phyloP scores from a whole-genome alignment of 2,888 invertebrate genomes.

The Mesoligia furuncula region DNA sequence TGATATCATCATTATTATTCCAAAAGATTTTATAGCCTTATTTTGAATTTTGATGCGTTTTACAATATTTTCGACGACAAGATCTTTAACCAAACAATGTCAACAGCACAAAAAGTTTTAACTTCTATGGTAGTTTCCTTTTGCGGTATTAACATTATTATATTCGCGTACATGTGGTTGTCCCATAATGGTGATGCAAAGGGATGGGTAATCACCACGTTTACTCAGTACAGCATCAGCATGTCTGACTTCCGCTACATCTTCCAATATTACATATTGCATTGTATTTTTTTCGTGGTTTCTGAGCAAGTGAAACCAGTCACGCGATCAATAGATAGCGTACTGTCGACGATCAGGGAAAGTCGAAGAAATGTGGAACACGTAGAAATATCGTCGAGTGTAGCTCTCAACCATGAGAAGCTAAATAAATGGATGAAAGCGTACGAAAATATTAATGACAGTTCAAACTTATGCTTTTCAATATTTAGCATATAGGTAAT shows the following conservation, averaged over 20 bases:
- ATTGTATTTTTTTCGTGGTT: conserved; percentile 63
- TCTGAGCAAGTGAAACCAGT: conserved; percentile 69
- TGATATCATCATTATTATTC: conserved; percentile 45
- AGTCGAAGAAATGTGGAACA: neutral
- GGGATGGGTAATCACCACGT: neutral
- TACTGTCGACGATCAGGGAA: conserved; percentile 14
- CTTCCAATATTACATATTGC: conserved; percentile 65
- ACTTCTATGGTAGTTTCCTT: neutral
- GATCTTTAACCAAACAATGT: conserved; percentile 34
- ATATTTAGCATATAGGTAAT: conserved; percentile 70
- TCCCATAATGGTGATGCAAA: neutral
- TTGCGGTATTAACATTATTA: neutral
- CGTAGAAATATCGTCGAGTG: neutral
- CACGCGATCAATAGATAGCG: conserved; percentile 57
- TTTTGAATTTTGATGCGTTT: conserved; percentile 51
- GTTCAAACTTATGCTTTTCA: conserved; percentile 64
- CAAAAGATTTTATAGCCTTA: conserved; percentile 41
- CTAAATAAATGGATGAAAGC: conserved; percentile 69
- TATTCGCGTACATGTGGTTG: neutral
- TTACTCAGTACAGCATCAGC: conserved; percentile 30
- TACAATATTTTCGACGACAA: conserved; percentile 33
- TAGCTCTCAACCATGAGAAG: conserved; percentile 26
- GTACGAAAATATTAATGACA: conserved; percentile 67
- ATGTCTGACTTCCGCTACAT: conserved; percentile 64
- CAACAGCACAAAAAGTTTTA: conserved; percentile 38